Base-by-base conservation (phyloP, 2,113 vertebrate genomes). In the Bambusicola thoracicus region DNA sequence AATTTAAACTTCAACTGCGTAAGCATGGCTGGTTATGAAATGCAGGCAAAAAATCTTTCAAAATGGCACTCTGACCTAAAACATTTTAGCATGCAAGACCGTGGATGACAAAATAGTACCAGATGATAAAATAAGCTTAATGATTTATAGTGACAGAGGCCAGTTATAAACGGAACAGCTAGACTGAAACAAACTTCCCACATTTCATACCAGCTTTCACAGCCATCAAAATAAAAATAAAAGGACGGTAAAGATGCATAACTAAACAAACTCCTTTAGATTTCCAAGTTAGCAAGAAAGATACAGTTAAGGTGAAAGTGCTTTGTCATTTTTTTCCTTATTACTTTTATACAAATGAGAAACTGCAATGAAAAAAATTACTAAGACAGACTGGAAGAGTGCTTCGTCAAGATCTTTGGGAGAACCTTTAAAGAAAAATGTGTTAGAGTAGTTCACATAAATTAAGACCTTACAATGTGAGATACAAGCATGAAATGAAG, bases 361-460 rank as follows among this genome's bases (percentile, higher is more conserved):
- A 98, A 98, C 98, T 98, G 97, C 97, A 98, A 98, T 98, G 98
- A 97, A 98, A 97, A 97, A 97, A 98, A 98, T 98, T 97, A 98
- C 97, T 97, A 98, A 98, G 97, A 97, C 97, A 98, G 97, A 98
- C 95, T 98, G 98, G 97, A 98, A 97, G 98, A 97, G 95, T 97
- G 97, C 97, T 97, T 98, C 97, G 69, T 97, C 98, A 98, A 98
- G 97, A 97, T 98, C 98, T 98, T 98, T 98, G 98, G 97, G 93
- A 98, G 97, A 98, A 98, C 98, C 98, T 98, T 98, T 95, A 98
- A 98, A 98, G 98, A 98, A 98, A 98, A 98, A 98, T 41, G 98
- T 94, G 97, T 98, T 98, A 98, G 97, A 98, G 97, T 96, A 97
- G 98, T 98, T 98, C 96, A 98, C 96, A 94, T 92, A 97, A 97